These are phyloP conservation scores for Carassius auratus DNA, from an alignment of 2,113 vertebrate genomes.

Conservation along the genomic window DNA sequence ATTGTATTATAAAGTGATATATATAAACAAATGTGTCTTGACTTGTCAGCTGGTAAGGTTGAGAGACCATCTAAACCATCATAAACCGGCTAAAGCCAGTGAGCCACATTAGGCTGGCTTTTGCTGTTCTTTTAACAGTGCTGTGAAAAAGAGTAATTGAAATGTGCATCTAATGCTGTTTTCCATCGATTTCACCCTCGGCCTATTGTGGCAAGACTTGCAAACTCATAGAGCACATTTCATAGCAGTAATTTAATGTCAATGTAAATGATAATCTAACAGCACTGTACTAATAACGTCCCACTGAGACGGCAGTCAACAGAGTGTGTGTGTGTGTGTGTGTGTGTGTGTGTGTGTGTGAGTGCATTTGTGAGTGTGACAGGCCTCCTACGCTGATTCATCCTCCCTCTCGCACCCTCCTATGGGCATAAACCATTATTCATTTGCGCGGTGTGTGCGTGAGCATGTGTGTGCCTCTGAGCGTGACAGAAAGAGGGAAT, in stretches of 20 bases:
- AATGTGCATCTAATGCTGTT: conserved; percentile 6
- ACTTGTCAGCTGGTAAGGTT: not conserved
- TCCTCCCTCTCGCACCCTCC: conserved; percentile 27
- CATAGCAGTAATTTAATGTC: conserved; percentile 41
- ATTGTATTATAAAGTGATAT: no score
- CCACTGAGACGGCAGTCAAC: conserved; percentile 27
- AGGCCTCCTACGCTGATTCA: conserved; percentile 27
- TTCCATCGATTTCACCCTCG: not conserved
- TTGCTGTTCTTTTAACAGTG: not conserved
- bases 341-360: not conserved
- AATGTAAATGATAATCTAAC: conserved; percentile 49
- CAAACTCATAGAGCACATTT: conserved; percentile 32
- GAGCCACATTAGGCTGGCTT: not conserved
- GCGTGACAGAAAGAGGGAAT: conserved; percentile 29
- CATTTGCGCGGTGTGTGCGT: conserved; percentile 16
- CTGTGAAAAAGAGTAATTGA: conserved; percentile 8
- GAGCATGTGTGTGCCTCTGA: conserved; percentile 29
- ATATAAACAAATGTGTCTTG: no score
- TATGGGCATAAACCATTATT: conserved; percentile 38
- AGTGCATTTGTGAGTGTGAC: not conserved
- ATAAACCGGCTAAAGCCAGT: not conserved
- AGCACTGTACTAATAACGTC: conserved; percentile 48
- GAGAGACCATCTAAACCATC: not conserved
- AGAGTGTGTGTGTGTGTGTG: not conserved
- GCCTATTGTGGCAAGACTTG: conserved; percentile 12